Evolutionary conservation across 2,113 vertebrate genomes (phyloP).

Genomic region (Ranitomeya imitator): DNA sequence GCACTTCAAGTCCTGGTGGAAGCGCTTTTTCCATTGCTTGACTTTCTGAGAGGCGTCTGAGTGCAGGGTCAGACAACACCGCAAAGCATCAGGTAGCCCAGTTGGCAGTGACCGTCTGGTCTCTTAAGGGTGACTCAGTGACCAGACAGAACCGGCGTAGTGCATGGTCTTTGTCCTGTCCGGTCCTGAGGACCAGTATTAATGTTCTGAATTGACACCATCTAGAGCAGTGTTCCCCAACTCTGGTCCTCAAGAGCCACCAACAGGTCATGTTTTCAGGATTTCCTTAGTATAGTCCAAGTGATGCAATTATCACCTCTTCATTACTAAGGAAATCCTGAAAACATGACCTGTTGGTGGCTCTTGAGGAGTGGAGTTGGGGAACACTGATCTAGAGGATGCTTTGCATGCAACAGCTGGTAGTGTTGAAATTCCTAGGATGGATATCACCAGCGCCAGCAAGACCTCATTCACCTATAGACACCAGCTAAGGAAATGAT

Average conservation of each 20-base stretch:
- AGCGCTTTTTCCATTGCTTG: slow-evolving; percentile 53
- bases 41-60: slow-evolving; percentile 53
- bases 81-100: slow-evolving; percentile 51
- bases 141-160: neutral
- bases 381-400: neutral
- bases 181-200: neutral
- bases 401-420: neutral
- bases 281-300: too few species aligned
- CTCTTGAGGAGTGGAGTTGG: too few species aligned
- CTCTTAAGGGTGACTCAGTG: slow-evolving; percentile 16
- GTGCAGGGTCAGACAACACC: slow-evolving; percentile 42
- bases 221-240: too few species aligned
- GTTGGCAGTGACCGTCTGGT: slow-evolving; percentile 24
- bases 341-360: too few species aligned
- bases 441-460: too few species aligned
- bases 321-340: too few species aligned
- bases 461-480: neutral
- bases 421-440: too few species aligned
- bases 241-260: too few species aligned
- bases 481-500: neutral
- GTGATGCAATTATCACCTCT: too few species aligned
- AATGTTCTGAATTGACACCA: neutral
- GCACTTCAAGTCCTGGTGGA: slow-evolving; percentile 55
- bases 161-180: neutral
- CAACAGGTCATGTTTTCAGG: too few species aligned